Conservation (phyloP, 2,113 vertebrate species). For the Phalacrocorax brasilianus region DNA sequence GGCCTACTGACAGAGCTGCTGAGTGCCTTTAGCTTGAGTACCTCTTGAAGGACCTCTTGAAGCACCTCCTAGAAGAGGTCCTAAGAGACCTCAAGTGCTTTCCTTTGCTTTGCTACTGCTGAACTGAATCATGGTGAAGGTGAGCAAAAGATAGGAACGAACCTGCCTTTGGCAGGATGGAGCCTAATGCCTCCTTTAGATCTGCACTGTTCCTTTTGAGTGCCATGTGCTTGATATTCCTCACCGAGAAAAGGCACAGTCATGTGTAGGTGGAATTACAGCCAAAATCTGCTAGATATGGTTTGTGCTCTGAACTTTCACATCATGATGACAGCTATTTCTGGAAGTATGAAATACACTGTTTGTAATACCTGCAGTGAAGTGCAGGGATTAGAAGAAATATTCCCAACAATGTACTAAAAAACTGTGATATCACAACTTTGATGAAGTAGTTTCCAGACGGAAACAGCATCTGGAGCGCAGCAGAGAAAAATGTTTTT, state of each 20-base stretch:
- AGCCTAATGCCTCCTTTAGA: not conserved
- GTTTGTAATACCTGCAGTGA: not conserved
- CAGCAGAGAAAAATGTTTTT: not conserved
- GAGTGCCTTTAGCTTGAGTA: not conserved
- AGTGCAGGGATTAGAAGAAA: not conserved
- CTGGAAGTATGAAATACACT: not conserved
- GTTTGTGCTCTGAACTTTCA: not conserved
- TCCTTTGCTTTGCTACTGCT: not conserved
- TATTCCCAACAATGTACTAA: not conserved
- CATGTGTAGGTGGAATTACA: not conserved
- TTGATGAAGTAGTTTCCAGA: not conserved
- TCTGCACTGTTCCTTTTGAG: not conserved
- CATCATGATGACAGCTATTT: not conserved
- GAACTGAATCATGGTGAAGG: not conserved
- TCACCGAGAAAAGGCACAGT: not conserved
- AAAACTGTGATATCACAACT: not conserved
- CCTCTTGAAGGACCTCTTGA: not conserved
- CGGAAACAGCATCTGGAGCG: not conserved
- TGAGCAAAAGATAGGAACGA: not conserved
- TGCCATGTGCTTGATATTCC: not conserved
- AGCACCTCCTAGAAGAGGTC: not conserved
- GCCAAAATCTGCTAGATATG: not conserved
- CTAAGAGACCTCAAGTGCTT: not conserved
- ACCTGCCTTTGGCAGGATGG: not conserved
- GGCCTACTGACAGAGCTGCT: not conserved